phyloP scores from a whole-genome alignment of 2,888 invertebrate genomes.

The Dione juno region DNA sequence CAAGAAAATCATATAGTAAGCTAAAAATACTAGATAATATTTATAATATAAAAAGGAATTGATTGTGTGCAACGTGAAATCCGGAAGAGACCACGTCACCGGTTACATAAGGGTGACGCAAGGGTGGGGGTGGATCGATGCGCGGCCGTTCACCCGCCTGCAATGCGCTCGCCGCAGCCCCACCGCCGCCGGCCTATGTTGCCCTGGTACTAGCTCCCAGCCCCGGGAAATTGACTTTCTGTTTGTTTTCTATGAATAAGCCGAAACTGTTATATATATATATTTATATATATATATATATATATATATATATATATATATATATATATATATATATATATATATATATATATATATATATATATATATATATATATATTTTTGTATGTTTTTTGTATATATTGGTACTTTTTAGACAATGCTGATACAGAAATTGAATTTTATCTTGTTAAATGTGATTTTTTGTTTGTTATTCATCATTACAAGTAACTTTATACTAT shows the following conservation, averaged over 20 bases:
- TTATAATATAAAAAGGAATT: constrained; percentile 36
- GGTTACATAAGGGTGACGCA: constrained; percentile 80
- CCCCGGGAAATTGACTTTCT: constrained; percentile 53
- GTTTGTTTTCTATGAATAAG: constrained; percentile 31
- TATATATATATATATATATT: too few relatives aligned
- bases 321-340: too few relatives aligned
- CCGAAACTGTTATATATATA: constrained; percentile 1
- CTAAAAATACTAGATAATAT: constrained; percentile 26
- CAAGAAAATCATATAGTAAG: neutral
- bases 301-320: too few relatives aligned
- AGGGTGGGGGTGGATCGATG: constrained; percentile 70
- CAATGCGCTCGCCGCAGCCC: constrained; percentile 65
- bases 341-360: too few relatives aligned
- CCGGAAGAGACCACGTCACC: constrained; percentile 73
- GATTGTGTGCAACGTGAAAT: constrained; percentile 51
- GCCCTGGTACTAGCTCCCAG: constrained; percentile 64
- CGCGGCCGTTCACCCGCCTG: constrained; percentile 82
- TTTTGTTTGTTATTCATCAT: neutral
- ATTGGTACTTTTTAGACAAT: constrained; percentile 10
- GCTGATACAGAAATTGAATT: neutral
- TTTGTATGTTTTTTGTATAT: neutral
- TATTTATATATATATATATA: too few relatives aligned
- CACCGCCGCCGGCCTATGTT: constrained; percentile 59
- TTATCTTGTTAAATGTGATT: neutral
- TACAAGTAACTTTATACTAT: neutral